Evolutionary conservation across 1,140 invertebrate genomes (phyloP).

Genomic region (Adoxophyes honmai): DNA sequence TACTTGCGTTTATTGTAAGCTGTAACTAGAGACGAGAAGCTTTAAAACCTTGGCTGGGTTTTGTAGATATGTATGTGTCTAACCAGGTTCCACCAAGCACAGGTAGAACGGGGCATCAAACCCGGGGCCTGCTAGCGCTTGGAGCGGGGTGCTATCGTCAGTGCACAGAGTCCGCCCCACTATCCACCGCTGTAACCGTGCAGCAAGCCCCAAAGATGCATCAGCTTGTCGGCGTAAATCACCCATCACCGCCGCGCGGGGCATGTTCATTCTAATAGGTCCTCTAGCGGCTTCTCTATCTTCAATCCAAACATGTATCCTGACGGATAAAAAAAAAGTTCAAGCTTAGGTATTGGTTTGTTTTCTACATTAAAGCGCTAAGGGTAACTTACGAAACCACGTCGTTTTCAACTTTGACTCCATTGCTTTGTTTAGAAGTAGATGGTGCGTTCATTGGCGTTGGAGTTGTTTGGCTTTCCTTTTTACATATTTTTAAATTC

Average conservation of each 20-base stretch:
- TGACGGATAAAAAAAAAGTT: constrained; percentile 22
- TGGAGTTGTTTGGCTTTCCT: not conserved
- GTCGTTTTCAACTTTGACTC: not conserved
- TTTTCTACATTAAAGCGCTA: not conserved
- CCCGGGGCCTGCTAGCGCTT: constrained; percentile 46
- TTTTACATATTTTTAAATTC: not conserved
- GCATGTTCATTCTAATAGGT: constrained; percentile 41
- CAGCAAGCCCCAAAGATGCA: constrained; percentile 41
- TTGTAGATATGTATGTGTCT: constrained; percentile 12
- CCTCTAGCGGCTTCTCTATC: constrained; percentile 60
- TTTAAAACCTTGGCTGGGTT: too few relatives aligned
- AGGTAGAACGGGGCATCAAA: constrained; percentile 63
- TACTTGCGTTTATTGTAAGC: too few relatives aligned
- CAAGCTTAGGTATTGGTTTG: not conserved
- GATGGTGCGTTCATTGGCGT: constrained; percentile 1
- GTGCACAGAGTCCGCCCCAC: constrained; percentile 54
- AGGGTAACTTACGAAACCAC: constrained; percentile 2
- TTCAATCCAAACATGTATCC: constrained; percentile 62
- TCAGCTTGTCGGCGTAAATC: constrained; percentile 48
- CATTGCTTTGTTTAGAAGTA: not conserved
- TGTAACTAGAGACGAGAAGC: too few relatives aligned
- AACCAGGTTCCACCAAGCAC: constrained; percentile 58
- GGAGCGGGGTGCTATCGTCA: constrained; percentile 38
- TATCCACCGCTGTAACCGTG: constrained; percentile 72
- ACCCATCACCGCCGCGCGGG: constrained; percentile 35